Percentiles rank a stretch among this genome's conserved stretches.
Evolutionary conservation across 1,140 invertebrate species (phyloP).

Genomic region (Meloidogyne hapla): DNA sequence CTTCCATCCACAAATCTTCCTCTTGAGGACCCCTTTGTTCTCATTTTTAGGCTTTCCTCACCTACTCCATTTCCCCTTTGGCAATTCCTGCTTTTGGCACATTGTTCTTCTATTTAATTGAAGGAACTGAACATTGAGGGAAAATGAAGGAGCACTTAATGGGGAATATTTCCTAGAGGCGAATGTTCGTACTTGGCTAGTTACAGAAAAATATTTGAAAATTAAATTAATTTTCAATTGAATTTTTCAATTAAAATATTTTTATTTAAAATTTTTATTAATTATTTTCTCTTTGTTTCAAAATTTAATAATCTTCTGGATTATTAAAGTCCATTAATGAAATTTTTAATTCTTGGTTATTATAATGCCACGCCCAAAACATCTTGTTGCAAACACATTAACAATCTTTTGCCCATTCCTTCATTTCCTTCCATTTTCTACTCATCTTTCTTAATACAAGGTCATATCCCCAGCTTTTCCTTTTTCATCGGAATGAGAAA

Average conservation of each 20-base stretch:
- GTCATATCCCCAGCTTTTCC: neutral
- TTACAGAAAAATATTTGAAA: neutral
- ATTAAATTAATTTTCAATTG: neutral
- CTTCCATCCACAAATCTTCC: neutral
- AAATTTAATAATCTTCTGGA: neutral
- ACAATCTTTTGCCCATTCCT: neutral
- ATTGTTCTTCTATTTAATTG: neutral
- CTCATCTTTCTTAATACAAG: neutral
- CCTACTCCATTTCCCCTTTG: constrained; percentile 2
- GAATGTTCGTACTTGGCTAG: neutral
- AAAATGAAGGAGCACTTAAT: neutral
- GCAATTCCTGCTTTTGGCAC: constrained; percentile 28
- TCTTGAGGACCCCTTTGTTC: neutral
- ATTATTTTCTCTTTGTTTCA: too few species aligned
- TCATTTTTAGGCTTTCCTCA: constrained; percentile 4
- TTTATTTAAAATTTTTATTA: too few species aligned
- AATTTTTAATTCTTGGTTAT: neutral
- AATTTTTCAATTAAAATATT: too few species aligned
- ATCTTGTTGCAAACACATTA: neutral
- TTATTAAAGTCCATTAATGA: neutral
- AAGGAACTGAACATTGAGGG: neutral
- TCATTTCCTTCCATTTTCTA: neutral
- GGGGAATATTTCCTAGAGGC: neutral
- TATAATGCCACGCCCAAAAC: neutral
- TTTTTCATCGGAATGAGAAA: neutral